Base-by-base conservation (phyloP, 2,797 vertebrate species). In the Poeciliopsis presidionis region DNA sequence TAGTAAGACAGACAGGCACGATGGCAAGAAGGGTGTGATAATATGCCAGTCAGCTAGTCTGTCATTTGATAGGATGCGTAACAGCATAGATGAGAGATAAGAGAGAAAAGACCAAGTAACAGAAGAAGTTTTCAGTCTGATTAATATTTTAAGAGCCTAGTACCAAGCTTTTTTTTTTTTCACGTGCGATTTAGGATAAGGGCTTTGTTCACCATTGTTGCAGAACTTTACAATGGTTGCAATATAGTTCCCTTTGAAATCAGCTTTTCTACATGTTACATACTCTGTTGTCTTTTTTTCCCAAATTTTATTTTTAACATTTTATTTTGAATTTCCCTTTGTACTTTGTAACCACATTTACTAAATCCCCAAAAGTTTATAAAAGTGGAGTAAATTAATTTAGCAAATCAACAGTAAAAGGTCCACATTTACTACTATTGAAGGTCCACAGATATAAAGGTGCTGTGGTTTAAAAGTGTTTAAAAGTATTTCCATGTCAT, bases 101-200 rank as follows among this genome's bases (percentile, higher is more conserved):
- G 55, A 81, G 77, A 57, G 71, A 73, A 71, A 36, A 65, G 51
- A 80, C 81, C 78, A 71, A 61, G 86, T 67, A 76, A 84, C 78
- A 84, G 81, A 49, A 74, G 85, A 90, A 74, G 86, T 90, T 90
- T 91, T 87, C 84, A 76, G 83, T 77, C 74, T 53, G 74, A 88
- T 95, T 80, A 96, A 96, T 94, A 91, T 94, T 96, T 95, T 72
- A 95, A 86, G 80, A 70, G 41, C 18, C 41, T 73, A 59, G 81
- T 88, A 91, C 91, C 87, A 82, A 81, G 85, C 82, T 90, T 20
- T 20, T 63, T 57, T n/a, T 86, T 87, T 92, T 94, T 94, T 90
- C 92, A 81, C 67, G 49, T 77, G 83, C 86, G 86, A 88, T 84
- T 82, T 84, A 83, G 61, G 70, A 74, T 7, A 59, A 61, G 74